Evolutionary conservation across 2,888 invertebrate species (phyloP), one percentile per base, ranked within the genome.

Genomic region (Macroteleia sp.): DNA sequence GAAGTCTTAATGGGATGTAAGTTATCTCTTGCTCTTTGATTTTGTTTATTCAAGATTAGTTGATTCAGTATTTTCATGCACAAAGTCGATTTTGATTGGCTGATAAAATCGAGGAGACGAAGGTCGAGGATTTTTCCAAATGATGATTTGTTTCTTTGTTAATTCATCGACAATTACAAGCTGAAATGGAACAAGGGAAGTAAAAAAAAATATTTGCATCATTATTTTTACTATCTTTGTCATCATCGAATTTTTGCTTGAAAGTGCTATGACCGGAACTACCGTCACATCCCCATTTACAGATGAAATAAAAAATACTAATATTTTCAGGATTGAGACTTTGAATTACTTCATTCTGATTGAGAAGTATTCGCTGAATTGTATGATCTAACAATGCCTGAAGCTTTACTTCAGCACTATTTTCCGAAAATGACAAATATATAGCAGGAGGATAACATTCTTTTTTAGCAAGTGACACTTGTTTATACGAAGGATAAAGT

Each of bases 71-170:
- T 61, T 64, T 76, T 75, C 75, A 12, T 34, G 70, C 20, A 62
- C 36, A 74, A 44, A 59, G 22, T 59, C 44, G 3, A 59, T 46
- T 59, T 59, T 59, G 4, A 57, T 19, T 0, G 57, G 42, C 10
- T 42, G 57, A 57, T 42, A 57, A 57, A 42, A 44, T 34, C 46
- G 46, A 6, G 61, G 39, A n/a, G 70, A 75, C 9, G 79, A 79
- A 48, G 61, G 70, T 8, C 61, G 36, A 9, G 64, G 52, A 67
- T 66, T 79, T 32, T 76, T 67, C 75, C 76, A 79, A 52, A 52
- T 6, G 17, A 70, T 17, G 57, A 71, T 36, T 19, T 56, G 39
- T 16, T 61, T 12, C 5, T 25, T 46, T 48, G 46, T 42, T 3
- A 4, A 3, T 41, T 44, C 19, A 25, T 71, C 34, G 10, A 57